Conservation (phyloP, 2,113 vertebrate species). For the Otus sunia region DNA sequence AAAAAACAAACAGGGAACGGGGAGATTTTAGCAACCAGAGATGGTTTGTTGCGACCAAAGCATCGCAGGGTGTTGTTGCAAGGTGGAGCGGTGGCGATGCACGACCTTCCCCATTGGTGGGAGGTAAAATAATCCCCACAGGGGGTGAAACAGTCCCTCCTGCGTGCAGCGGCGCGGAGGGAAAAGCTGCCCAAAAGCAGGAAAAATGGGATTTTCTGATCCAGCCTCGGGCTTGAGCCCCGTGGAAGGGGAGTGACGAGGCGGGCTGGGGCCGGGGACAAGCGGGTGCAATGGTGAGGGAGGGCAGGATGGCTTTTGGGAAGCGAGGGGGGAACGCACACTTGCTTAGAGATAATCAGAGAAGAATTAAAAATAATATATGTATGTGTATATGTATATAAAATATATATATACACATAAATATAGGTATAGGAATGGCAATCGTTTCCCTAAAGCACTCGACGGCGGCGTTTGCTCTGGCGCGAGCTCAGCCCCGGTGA, state of each 20-base stretch:
- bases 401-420: not conserved
- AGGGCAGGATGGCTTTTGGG: not conserved
- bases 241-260: not conserved
- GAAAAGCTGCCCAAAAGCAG: not conserved
- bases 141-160: not conserved
- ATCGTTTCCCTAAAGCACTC: not conserved
- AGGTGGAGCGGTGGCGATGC: not conserved
- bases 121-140: not conserved
- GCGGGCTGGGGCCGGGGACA: conserved; percentile 16
- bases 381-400: too few relatives aligned
- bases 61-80: not conserved
- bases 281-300: not conserved
- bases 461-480: accelerated
- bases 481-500: not conserved
- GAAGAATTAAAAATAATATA: not conserved
- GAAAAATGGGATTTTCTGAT: not conserved
- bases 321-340: not conserved
- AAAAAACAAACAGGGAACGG: not conserved
- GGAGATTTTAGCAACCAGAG: not conserved
- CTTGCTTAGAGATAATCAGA: conserved; percentile 43
- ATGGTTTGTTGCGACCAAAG: not conserved
- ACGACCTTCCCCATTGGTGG: accelerated
- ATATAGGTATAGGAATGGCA: not conserved
- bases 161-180: not conserved
- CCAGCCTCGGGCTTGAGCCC: not conserved